Conservation (phyloP, 2,113 vertebrate genomes). For the Apodemus sylvaticus region DNA sequence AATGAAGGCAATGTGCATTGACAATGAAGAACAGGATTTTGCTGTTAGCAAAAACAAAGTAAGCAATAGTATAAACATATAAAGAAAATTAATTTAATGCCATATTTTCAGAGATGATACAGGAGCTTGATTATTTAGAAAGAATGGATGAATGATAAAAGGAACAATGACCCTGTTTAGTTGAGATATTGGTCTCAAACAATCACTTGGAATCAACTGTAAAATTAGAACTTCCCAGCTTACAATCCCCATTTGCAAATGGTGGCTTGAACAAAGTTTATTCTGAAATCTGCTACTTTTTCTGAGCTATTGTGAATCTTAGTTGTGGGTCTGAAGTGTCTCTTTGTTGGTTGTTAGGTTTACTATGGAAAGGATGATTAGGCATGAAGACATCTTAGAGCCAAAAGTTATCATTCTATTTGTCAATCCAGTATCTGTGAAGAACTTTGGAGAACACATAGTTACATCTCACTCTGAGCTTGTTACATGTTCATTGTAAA, state of each 20-base stretch:
- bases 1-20: background rate
- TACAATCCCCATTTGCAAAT: background rate
- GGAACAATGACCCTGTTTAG: background rate
- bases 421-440: background rate
- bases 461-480: background rate
- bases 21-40: background rate
- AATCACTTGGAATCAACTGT: background rate
- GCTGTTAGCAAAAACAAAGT: background rate
- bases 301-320: background rate
- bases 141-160: background rate
- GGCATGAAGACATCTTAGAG: background rate
- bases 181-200: background rate
- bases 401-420: fast-evolving
- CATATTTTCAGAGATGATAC: background rate
- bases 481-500: background rate
- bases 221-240: background rate
- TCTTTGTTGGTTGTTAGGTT: background rate
- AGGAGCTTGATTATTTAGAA: background rate
- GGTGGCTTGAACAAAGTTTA: background rate
- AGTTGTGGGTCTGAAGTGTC: background rate
- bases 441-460: background rate
- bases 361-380: too few relatives aligned
- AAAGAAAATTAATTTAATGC: background rate
- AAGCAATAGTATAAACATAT: background rate
- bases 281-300: background rate